A percentile compares a stretch with the other conserved stretches of the same genome.
phyloP scores from a whole-genome alignment of 1,140 invertebrate species.

The Solenopsis fugax region DNA sequence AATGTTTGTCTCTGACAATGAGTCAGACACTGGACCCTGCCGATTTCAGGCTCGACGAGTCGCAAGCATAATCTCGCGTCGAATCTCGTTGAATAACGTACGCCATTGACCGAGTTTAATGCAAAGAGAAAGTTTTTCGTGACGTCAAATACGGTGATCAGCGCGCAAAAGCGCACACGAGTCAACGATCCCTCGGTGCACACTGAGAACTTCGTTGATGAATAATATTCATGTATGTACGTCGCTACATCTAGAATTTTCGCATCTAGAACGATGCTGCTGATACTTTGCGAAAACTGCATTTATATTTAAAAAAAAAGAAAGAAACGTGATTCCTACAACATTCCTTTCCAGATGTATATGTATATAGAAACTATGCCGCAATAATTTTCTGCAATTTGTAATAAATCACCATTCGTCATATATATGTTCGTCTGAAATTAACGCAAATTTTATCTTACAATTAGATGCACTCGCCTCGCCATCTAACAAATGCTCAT shows the following conservation, averaged over 20 bases:
- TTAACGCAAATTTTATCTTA: too few species aligned
- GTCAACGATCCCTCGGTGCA: slow-evolving; percentile 41
- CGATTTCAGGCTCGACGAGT: slow-evolving; percentile 34
- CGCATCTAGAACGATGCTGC: not conserved
- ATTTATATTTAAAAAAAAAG: not conserved
- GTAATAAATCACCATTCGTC: not conserved
- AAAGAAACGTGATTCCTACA: not conserved
- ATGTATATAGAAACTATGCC: not conserved
- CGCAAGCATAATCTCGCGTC: slow-evolving; percentile 56
- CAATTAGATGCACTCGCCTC: too few species aligned
- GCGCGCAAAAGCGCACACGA: slow-evolving; percentile 38
- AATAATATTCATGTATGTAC: slow-evolving; percentile 14
- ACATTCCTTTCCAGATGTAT: not conserved
- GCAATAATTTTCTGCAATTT: not conserved
- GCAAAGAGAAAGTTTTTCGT: slow-evolving; percentile 75
- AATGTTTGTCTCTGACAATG: slow-evolving; percentile 28
- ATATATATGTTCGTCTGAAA: not conserved
- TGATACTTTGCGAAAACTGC: not conserved
- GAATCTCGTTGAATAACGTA: slow-evolving; percentile 68
- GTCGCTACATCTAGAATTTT: not conserved
- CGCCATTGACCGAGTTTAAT: slow-evolving; percentile 78
- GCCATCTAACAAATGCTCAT: too few species aligned
- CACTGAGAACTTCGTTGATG: not conserved
- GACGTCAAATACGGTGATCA: slow-evolving; percentile 52
- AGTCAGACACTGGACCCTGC: slow-evolving; percentile 29